Conservation (phyloP, 1,140 invertebrate species). For the Penaeus japonicus region DNA sequence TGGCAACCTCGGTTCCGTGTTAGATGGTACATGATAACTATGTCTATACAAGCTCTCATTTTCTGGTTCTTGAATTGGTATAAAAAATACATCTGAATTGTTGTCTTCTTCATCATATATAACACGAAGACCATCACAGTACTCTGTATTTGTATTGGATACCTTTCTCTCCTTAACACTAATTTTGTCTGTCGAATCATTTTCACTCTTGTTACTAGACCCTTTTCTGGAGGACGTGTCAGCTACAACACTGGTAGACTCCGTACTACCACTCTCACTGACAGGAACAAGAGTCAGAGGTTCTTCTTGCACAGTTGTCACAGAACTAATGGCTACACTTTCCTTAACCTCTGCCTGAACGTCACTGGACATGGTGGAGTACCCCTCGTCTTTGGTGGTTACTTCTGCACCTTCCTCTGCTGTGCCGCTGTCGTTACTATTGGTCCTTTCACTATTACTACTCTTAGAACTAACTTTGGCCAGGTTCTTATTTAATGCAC, state of each 20-base stretch:
- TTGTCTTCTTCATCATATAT: conserved; percentile 58
- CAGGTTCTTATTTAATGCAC: conserved; percentile 34
- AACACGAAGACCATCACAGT: conserved; percentile 55
- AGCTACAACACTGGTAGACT: too few relatives aligned
- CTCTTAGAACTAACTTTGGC: background rate
- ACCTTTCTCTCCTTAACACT: conserved; percentile 37
- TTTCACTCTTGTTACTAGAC: background rate
- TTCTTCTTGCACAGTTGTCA: conserved; percentile 49
- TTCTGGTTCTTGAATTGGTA: conserved; percentile 74
- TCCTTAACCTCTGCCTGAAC: conserved; percentile 76
- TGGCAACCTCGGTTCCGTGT: conserved; percentile 6
- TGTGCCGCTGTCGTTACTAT: background rate
- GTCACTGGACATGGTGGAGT: conserved; percentile 89
- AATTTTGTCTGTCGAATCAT: background rate
- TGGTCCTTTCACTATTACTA: background rate
- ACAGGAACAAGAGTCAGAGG: background rate
- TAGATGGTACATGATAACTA: conserved; percentile 69
- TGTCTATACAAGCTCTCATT: conserved; percentile 69
- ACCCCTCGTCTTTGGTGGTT: conserved; percentile 77
- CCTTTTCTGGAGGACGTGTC: too few relatives aligned
- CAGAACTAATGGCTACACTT: conserved; percentile 61
- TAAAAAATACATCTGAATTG: conserved; percentile 75
- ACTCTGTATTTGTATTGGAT: conserved; percentile 34
- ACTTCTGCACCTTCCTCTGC: conserved; percentile 35
- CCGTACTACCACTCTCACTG: conserved; percentile 11